These are phyloP conservation scores for Antheraea yamamai DNA, from an alignment of 2,888 invertebrate genomes.

Conservation along the genomic window DNA sequence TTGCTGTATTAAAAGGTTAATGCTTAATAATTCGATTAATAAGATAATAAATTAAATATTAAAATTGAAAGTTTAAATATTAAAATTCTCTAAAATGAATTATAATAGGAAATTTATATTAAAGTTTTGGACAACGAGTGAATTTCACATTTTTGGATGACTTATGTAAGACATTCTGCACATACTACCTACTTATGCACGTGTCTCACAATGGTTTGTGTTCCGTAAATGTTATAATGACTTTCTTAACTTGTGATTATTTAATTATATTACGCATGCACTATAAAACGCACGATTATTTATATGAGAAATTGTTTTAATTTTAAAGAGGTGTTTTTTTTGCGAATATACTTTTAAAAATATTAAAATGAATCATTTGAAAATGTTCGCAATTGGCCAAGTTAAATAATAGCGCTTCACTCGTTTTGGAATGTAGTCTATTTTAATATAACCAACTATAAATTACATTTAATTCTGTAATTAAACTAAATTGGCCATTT, in stretches of 20 bases:
- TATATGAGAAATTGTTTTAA: background rate
- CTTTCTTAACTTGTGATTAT: background rate
- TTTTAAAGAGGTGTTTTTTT: background rate
- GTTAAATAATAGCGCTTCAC: too few relatives aligned
- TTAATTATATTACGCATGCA: background rate
- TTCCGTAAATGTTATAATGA: background rate
- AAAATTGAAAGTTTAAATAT: background rate
- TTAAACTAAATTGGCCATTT: too few relatives aligned
- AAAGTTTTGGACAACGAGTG: background rate
- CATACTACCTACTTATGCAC: background rate
- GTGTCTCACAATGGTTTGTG: background rate
- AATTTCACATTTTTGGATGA: background rate
- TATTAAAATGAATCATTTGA: background rate
- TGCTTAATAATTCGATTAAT: background rate
- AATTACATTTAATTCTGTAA: too few relatives aligned
- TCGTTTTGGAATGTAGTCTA: too few relatives aligned
- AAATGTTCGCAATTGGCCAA: too few relatives aligned
- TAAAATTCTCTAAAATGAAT: background rate
- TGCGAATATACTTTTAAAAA: background rate
- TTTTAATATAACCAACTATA: too few relatives aligned
- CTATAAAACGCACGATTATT: background rate
- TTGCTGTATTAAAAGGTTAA: background rate
- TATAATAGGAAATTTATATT: background rate
- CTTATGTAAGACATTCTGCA: constrained; percentile 1
- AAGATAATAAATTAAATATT: background rate